phyloP scores from a whole-genome alignment of 1,140 invertebrate genomes.

The Sycophila sp. region DNA sequence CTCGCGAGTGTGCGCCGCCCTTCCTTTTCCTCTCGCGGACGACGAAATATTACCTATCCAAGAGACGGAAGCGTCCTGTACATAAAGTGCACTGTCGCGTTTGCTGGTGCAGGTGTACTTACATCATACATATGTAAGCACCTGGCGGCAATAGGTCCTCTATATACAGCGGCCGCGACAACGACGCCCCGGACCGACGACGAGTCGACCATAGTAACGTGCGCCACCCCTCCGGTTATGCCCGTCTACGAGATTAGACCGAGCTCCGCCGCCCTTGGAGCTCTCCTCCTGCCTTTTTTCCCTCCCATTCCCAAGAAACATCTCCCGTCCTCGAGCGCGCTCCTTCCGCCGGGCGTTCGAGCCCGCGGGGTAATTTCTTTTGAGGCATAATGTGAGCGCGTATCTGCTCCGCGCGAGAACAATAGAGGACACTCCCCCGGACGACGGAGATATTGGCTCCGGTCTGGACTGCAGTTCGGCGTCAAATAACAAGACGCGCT shows the following conservation, averaged over 20 bases:
- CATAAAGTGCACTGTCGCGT: neutral
- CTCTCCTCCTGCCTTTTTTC: neutral
- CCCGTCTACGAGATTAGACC: constrained; percentile 4
- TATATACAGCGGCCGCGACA: neutral
- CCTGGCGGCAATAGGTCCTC: neutral
- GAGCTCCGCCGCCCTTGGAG: neutral
- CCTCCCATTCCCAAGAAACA: neutral
- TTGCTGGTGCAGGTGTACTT: constrained; percentile 1
- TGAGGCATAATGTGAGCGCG: neutral
- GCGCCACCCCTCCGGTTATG: neutral
- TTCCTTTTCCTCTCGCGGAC: too few species aligned
- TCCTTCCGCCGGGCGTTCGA: too few species aligned
- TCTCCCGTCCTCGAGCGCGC: neutral
- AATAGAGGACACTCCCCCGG: too few species aligned
- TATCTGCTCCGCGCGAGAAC: neutral
- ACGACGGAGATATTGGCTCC: too few species aligned
- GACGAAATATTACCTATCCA: neutral
- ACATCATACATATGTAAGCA: constrained; percentile 13
- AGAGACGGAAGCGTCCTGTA: neutral
- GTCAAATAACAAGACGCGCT: too few species aligned
- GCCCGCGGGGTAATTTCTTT: neutral
- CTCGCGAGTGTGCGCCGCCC: too few species aligned
- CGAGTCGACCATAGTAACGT: neutral
- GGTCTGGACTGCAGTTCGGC: too few species aligned
- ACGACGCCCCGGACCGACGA: neutral